Base-by-base conservation (phyloP, 1,140 invertebrate genomes). In the Lordiphosa collinella region DNA sequence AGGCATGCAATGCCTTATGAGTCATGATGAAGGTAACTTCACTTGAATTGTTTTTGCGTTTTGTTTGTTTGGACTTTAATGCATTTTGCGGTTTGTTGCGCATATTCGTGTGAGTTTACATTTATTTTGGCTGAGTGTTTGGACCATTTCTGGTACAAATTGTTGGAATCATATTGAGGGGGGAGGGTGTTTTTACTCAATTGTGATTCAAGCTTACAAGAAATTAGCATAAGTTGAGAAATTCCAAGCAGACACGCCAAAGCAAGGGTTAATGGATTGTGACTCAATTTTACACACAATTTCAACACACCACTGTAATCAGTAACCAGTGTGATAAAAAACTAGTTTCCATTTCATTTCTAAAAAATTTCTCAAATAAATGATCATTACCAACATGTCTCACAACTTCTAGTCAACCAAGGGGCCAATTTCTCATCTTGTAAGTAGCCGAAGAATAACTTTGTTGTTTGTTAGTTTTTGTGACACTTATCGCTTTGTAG, bases 191-290 rank as follows among this genome's bases (percentile, higher is more conserved):
- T 25, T 25, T 50, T 38, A 44, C 31, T 31, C 40, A 49, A 35
- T 47, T 54, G 50, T 75, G 66, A 75, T 50, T 82, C 71, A 75
- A 44, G 35, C 53, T 60, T 37, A 7, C 14, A n/a, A 12, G n/a
- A 51, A 67, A 80, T 80, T 82, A 63, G 57, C 75, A 80, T 80
- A 80, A 54, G 36, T 49, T 40, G 44, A 53, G 44, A 48, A 75
- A 78, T 78, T 64, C 37, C 51, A 64, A 78, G 73, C 68, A 57
- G 54, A 43, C 62, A 64, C 22, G 22, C 5, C 6, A 25, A 25
- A 25, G 22, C 22, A 25, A 2, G 22, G 22, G 22, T 1, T 25
- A 7, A 25, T 4, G 6, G 22, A 7, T 4, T 40, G 50, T 11
- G 41, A 13, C 29, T 63, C 22, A 46, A 41, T 48, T 54, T 64